Evolutionary conservation across 2,113 vertebrate species (phyloP).

Genomic region (Zosterops japonicus): DNA sequence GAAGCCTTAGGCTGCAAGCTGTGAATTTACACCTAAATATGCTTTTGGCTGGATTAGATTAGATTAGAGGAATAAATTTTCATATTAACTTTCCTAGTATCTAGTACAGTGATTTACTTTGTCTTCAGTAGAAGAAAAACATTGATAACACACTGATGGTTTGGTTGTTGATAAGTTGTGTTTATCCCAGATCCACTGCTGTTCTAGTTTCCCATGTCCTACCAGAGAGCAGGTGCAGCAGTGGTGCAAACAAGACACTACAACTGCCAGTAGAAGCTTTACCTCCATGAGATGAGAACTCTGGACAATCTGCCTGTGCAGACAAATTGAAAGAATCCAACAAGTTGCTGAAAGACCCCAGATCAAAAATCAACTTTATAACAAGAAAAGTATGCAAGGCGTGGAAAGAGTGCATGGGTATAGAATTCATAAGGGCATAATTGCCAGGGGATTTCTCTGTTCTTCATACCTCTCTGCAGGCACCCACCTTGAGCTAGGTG

Average conservation of each 20-base stretch:
- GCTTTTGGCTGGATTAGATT: not conserved
- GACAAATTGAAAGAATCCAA: not conserved
- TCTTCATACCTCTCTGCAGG: not conserved
- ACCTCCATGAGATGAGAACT: not conserved
- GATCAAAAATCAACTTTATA: not conserved
- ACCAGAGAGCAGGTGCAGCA: not conserved
- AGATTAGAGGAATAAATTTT: not conserved
- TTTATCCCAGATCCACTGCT: not conserved
- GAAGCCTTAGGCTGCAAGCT: not conserved
- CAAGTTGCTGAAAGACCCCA: not conserved
- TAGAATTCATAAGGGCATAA: not conserved
- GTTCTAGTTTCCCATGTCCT: not conserved
- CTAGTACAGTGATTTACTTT: not conserved
- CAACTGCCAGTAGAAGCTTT: not conserved
- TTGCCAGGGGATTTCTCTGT: not conserved
- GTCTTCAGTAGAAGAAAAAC: not conserved
- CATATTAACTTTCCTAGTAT: too few relatives aligned
- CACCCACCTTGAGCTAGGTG: not conserved
- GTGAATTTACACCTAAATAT: not conserved
- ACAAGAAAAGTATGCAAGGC: fast-evolving
- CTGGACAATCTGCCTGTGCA: fast-evolving
- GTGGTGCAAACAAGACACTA: fast-evolving
- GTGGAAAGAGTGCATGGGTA: not conserved
- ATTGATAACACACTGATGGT: not conserved
- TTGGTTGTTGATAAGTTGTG: not conserved